Evolutionary conservation across 2,797 vertebrate species (phyloP), one percentile per base, ranked within the genome.

Genomic region (Fundulus diaphanus): DNA sequence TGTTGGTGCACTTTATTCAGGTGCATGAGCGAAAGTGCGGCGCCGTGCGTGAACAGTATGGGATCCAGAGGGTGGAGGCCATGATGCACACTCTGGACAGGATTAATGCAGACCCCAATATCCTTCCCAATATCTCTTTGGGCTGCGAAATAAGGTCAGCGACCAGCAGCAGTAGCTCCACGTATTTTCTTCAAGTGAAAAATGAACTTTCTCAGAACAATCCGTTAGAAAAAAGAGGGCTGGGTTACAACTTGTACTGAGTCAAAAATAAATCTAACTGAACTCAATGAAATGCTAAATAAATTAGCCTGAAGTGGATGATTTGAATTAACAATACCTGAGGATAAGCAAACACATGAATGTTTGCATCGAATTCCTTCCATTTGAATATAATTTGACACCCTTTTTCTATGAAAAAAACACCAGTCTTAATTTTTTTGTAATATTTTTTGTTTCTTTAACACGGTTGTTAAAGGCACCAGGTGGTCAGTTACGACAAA

Each of bases 21-120:
- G 98, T 99, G 61, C 98, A 99, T 0, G 98, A 99, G 92, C 94
- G 98, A 77, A 99, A 99, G 90, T 99, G 98, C 51, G 98, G 98
- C 8, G 97, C 96, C 0, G 96, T 99, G 59, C 96, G 98, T 35
- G 98, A 99, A 89, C 98, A 99, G 82, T 99, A 99, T 67, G 98
- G 98, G 52, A 99, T 99, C 88, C 98, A 99, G 92, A 94, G 98
- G 81, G 98, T 99, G 85, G 98, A 99, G 88, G 98, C 98, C 73
- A 99, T 99, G 98, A 94, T 99, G 86, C 96, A 98, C 81, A 98
- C 98, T 0, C 94, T 99, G 84, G 98, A 99, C 81, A 95, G 96
- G 77, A 99, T 99, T 85, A 99, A 99, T 20, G 93, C 96, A 56
- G 97, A 99, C 87, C 95, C 96, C 59, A 88, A 83, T 0, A 93